Evolutionary conservation across 2,888 invertebrate species (phyloP).

Genomic region (Agapetus fuscipes): DNA sequence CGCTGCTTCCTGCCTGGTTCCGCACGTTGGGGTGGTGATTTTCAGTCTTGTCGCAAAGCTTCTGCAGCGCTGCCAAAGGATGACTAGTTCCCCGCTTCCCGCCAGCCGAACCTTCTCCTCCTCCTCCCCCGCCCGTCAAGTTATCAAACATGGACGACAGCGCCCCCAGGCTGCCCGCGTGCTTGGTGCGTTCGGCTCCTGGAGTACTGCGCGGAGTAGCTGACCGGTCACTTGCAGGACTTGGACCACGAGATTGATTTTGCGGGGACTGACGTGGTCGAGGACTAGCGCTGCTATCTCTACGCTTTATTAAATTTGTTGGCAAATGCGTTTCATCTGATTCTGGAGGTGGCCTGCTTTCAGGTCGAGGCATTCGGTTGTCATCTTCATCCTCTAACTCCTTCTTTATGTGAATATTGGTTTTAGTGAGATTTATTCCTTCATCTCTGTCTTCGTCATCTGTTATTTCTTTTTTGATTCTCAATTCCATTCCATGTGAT

Average conservation of each 20-base stretch:
- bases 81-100: constrained; percentile 68
- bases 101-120: constrained; percentile 41
- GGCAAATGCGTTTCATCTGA: constrained; percentile 28
- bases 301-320: constrained; percentile 36
- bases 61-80: constrained; percentile 89
- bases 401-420: constrained; percentile 51
- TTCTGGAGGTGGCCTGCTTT: constrained; percentile 12
- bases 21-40: constrained; percentile 50
- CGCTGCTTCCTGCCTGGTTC: constrained; percentile 25
- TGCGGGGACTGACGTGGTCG: constrained; percentile 45
- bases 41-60: constrained; percentile 92
- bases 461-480: constrained; percentile 49
- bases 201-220: constrained; percentile 62
- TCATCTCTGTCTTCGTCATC: constrained; percentile 45
- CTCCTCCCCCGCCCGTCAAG: constrained; percentile 50
- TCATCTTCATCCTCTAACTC: constrained; percentile 54
- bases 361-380: constrained; percentile 28
- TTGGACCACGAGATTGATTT: constrained; percentile 43
- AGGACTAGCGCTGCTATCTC: constrained; percentile 27
- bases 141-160: constrained; percentile 87
- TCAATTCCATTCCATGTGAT: constrained; percentile 42
- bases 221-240: constrained; percentile 72
- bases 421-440: constrained; percentile 36
- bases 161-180: constrained; percentile 66
- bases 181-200: constrained; percentile 48